phyloP scores from a whole-genome alignment of 2,797 vertebrate genomes.

The Notolepis coatsorum region DNA sequence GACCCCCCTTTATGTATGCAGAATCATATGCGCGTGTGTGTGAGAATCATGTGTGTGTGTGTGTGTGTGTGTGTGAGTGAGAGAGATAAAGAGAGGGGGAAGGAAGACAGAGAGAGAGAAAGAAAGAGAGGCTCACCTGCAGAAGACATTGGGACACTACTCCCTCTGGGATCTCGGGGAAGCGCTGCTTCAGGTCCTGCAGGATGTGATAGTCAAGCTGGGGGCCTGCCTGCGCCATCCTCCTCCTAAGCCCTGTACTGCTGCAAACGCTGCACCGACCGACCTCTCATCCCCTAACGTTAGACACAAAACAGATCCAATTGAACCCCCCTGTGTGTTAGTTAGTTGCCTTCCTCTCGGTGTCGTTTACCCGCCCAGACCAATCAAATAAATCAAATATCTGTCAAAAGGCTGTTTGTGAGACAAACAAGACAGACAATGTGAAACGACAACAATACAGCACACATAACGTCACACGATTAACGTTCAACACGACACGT shows the following conservation, averaged over 20 bases:
- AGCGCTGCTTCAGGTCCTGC: constrained; percentile 96
- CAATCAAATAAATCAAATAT: not conserved
- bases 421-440: no score
- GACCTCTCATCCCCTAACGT: constrained; percentile 87
- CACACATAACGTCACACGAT: no score
- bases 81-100: not conserved
- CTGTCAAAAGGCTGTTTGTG: no score
- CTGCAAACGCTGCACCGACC: constrained; percentile 84
- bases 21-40: not conserved
- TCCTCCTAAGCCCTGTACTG: constrained; percentile 85
- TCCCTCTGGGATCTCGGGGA: constrained; percentile 97
- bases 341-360: not conserved
- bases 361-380: not conserved
- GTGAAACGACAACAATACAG: no score
- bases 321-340: not conserved
- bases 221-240: constrained; percentile 95
- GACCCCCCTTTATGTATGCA: no score
- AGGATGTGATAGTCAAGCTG: constrained; percentile 94
- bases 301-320: constrained; percentile 19
- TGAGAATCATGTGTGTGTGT: not conserved
- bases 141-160: constrained; percentile 98
- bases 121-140: constrained; percentile 83
- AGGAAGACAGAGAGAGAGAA: not conserved
- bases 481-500: no score
- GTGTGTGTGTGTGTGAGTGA: not conserved